Conservation (phyloP, 2,797 vertebrate species). For the Distichodus sexfasciatus region DNA sequence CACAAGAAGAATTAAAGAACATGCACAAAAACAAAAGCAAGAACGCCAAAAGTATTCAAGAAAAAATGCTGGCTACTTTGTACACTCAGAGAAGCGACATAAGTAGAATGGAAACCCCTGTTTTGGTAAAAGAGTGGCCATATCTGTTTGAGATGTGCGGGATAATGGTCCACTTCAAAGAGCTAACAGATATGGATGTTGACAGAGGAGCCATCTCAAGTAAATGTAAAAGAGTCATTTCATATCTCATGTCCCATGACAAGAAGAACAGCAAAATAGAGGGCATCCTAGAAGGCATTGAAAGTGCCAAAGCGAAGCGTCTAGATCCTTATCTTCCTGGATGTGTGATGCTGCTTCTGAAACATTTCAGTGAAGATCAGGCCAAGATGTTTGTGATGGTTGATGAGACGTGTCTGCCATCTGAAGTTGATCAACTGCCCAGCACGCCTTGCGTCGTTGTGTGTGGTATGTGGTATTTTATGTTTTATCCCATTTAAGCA, state of each 20-base stretch:
- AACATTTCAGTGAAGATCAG: constrained; percentile 30
- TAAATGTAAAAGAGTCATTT: constrained; percentile 27
- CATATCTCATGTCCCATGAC: constrained; percentile 12
- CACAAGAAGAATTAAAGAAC: constrained; percentile 37
- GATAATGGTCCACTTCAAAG: constrained; percentile 28
- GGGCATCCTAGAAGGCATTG: constrained; percentile 33
- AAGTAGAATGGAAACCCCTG: constrained; percentile 7
- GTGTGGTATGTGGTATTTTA: constrained; percentile 22
- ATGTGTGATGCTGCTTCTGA: constrained; percentile 35
- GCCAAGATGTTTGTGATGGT: constrained; percentile 24
- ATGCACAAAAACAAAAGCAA: constrained; percentile 19
- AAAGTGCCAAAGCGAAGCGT: constrained; percentile 24
- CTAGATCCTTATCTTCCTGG: constrained; percentile 24
- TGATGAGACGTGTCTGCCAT: constrained; percentile 33
- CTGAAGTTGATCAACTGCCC: constrained; percentile 34
- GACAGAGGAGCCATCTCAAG: constrained; percentile 7
- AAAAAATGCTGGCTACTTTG: constrained; percentile 22
- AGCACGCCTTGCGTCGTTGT: constrained; percentile 35
- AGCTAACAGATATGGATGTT: constrained; percentile 31
- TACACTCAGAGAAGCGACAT: constrained; percentile 33
- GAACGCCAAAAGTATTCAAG: constrained; percentile 15
- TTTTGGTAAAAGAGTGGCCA: constrained; percentile 25
- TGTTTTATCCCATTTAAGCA: neutral
- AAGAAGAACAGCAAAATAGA: constrained; percentile 31
- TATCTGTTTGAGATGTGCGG: constrained; percentile 31